Conservation (phyloP, 2,113 vertebrate species). For the Anser brachyrhynchus region DNA sequence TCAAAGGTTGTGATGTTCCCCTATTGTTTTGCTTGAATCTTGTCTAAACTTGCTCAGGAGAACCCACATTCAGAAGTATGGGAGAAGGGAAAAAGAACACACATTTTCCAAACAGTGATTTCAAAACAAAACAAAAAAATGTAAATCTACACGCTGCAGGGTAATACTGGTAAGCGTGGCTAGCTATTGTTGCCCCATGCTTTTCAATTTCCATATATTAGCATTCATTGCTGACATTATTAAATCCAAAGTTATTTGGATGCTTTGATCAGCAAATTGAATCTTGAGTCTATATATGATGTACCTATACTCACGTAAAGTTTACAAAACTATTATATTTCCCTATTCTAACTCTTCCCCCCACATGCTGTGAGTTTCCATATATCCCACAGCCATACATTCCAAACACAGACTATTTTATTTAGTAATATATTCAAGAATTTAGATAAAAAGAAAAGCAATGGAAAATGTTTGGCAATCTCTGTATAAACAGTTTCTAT, state of each 20-base stretch:
- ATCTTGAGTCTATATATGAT: slow-evolving; percentile 48
- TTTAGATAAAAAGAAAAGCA: slow-evolving; percentile 65
- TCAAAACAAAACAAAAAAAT: slow-evolving; percentile 72
- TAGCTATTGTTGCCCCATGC: slow-evolving; percentile 56
- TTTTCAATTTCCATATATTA: slow-evolving; percentile 66
- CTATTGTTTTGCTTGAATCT: slow-evolving; percentile 60
- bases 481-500: slow-evolving; percentile 45
- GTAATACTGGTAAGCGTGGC: slow-evolving; percentile 62
- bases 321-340: slow-evolving; percentile 60
- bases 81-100: slow-evolving; percentile 59
- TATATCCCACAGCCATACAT: slow-evolving; percentile 69
- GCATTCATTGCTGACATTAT: slow-evolving; percentile 62
- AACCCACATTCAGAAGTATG: slow-evolving; percentile 53
- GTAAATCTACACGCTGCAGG: slow-evolving; percentile 63
- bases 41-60: slow-evolving; percentile 65
- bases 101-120: slow-evolving; percentile 56
- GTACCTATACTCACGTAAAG: slow-evolving; percentile 43
- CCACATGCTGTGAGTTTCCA: slow-evolving; percentile 38
- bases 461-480: slow-evolving; percentile 62
- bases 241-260: slow-evolving; percentile 66
- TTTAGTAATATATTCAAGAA: slow-evolving; percentile 65
- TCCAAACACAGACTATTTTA: slow-evolving; percentile 64
- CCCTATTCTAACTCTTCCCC: slow-evolving; percentile 47
- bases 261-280: slow-evolving; percentile 67
- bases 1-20: slow-evolving; percentile 68